Base-by-base conservation (phyloP, 2,888 invertebrate species). In the Acanthosepion esculentum region DNA sequence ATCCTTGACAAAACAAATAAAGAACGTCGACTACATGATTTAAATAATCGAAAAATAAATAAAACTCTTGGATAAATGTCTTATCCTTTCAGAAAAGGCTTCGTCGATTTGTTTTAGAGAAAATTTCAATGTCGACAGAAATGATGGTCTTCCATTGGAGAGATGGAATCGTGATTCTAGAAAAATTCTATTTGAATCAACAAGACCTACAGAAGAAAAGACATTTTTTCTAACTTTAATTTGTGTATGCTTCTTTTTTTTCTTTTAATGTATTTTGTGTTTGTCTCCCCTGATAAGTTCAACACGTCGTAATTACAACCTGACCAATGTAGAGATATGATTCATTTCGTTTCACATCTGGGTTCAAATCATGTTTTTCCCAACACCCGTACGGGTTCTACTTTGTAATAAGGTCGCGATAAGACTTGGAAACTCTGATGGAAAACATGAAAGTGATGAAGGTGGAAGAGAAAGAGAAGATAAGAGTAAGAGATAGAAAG, bases 11-110 rank as follows among this genome's bases (percentile, higher is more conserved):
- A 78, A 78, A 78, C n/a, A 78, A 78, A n/a, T 10, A n/a, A 78
- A 78, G 78, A 78, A n/a, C n/a, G 33, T n/a, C 3, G n/a, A 78
- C n/a, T 78, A 78, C 78, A n/a, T 78, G n/a, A 5, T 12, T 15
- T 33, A 78, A 78, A 59, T 59, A 78, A 33, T 78, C n/a, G 15
- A 78, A 33, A 78, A 78, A n/a, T 6, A 59, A 59, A 23, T 23
- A 59, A 5, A 59, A 59, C 5, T 55, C 20, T 23, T n/a, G n/a
- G n/a, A n/a, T 78, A 78, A 78, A 78, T n/a, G n/a, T 78, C 78
- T 78, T 78, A 78, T 78, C 78, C 78, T 78, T 78, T 33, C 78
- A n/a, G 78, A 78, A 78, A 78, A 78, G 78, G 78, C 78, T 78
- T 78, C 78, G 78, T 78, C 78, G n/a, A 78, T 78, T 78, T 78